Conservation (phyloP, 2,888 invertebrate species). For the Agrochola lychnidis region DNA sequence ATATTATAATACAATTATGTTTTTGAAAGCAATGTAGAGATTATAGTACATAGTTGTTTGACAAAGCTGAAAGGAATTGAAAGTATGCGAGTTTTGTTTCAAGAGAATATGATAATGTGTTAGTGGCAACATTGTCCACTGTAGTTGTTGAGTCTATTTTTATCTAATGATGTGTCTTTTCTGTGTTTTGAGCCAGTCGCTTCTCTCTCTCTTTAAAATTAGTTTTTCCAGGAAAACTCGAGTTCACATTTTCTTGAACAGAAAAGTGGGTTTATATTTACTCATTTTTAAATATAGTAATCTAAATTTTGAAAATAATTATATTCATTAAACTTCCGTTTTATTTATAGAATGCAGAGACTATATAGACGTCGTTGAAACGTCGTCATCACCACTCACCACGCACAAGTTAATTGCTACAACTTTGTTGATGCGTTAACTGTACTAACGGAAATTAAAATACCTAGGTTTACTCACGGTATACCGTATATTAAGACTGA, state of each 20-base stretch:
- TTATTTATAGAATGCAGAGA: not conserved
- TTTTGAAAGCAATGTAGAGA: constrained; percentile 15
- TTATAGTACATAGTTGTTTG: constrained; percentile 23
- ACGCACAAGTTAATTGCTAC: constrained; percentile 29
- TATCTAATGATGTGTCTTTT: constrained; percentile 18
- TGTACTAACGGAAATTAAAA: constrained; percentile 18
- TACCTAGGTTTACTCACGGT: constrained; percentile 26
- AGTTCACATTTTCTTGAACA: constrained; percentile 19
- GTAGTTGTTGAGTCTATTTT: constrained; percentile 2
- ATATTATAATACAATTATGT: constrained; percentile 23
- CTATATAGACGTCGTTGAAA: not conserved
- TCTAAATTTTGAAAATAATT: not conserved
- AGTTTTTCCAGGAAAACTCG: not conserved
- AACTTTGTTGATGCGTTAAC: constrained; percentile 38
- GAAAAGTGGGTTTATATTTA: constrained; percentile 5
- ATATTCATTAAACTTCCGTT: not conserved
- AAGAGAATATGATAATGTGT: constrained; percentile 35
- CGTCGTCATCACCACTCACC: not conserved
- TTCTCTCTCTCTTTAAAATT: constrained; percentile 52
- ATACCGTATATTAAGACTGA: constrained; percentile 23
- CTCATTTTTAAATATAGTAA: not conserved
- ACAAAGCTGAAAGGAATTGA: constrained; percentile 51
- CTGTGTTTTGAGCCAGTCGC: constrained; percentile 42
- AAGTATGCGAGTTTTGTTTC: constrained; percentile 41
- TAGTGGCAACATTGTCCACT: constrained; percentile 8